A percentile compares a stretch with the other conserved stretches of the same genome.
Conservation (phyloP, 1,140 invertebrate genomes). For the Nasonia vitripennis region DNA sequence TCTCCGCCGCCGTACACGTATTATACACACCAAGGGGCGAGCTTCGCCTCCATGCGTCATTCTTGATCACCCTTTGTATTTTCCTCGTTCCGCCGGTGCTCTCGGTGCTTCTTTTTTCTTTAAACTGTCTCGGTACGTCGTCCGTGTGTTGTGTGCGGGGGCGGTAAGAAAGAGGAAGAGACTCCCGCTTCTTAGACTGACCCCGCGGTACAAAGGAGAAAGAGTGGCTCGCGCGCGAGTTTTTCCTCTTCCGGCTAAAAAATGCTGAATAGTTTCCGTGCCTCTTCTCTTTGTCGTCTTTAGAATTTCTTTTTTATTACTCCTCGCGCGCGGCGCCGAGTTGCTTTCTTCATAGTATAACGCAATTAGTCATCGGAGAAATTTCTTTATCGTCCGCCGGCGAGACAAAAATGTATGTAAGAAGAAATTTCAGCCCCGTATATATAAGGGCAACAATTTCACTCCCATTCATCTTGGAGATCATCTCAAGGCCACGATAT, state of each 20-base stretch:
- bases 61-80: conserved; percentile 50
- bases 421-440: too few species aligned
- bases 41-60: conserved; percentile 43
- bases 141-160: conserved; percentile 42
- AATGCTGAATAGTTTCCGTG: conserved; percentile 59
- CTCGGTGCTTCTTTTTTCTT: conserved; percentile 23
- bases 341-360: conserved; percentile 20
- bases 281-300: conserved; percentile 47
- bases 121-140: conserved; percentile 20
- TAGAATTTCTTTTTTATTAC: conserved; percentile 34
- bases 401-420: too few species aligned
- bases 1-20: background rate
- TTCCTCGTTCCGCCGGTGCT: conserved; percentile 22
- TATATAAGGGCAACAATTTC: too few species aligned
- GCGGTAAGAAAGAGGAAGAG: conserved; percentile 43
- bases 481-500: too few species aligned
- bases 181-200: conserved; percentile 31
- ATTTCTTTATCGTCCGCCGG: too few species aligned
- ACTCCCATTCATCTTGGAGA: too few species aligned
- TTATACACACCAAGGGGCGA: background rate
- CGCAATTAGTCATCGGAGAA: conserved; percentile 21
- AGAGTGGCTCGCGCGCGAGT: conserved; percentile 25
- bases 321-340: background rate
- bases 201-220: conserved; percentile 49
- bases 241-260: conserved; percentile 57